Conservation (phyloP, 2,888 invertebrate genomes). For the Drosophila incognita region DNA sequence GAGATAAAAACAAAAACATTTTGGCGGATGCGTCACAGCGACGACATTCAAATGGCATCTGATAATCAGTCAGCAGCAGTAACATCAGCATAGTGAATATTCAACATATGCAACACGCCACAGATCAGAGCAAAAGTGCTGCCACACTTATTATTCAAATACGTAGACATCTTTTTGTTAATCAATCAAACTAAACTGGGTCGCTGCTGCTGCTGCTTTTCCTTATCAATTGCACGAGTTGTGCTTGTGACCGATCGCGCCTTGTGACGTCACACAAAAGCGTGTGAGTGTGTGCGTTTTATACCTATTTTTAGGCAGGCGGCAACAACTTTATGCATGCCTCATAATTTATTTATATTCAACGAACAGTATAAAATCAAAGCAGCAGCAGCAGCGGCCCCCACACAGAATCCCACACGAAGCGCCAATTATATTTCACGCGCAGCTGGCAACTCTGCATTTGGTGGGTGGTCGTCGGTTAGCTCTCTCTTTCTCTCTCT, state of each 20-base stretch:
- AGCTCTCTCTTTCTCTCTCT: neutral
- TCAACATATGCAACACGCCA: neutral
- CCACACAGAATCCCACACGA: conserved; percentile 52
- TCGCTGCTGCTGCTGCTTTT: conserved; percentile 6
- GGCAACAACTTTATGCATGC: conserved; percentile 66
- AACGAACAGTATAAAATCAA: conserved; percentile 42
- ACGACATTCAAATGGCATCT: conserved; percentile 41
- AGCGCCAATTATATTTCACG: conserved; percentile 45
- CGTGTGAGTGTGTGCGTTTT: conserved; percentile 9
- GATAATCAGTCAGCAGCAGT: conserved; percentile 5
- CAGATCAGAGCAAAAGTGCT: neutral
- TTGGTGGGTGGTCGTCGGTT: conserved; percentile 52
- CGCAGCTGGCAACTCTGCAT: conserved; percentile 65
- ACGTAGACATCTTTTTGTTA: conserved; percentile 12
- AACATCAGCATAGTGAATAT: conserved; percentile 8
- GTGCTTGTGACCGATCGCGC: conserved; percentile 50
- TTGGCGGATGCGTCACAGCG: conserved; percentile 49
- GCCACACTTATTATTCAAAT: neutral
- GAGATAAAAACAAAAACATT: conserved; percentile 16
- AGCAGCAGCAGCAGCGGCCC: conserved; percentile 18
- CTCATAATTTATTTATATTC: conserved; percentile 77
- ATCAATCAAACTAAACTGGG: conserved; percentile 43
- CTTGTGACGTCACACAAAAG: conserved; percentile 56
- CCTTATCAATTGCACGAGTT: conserved; percentile 60
- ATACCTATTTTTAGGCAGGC: conserved; percentile 64